A percentile compares a stretch with the other conserved stretches of the same genome.
phyloP scores from a whole-genome alignment of 2,888 invertebrate genomes.

The Heliconius cydno region DNA sequence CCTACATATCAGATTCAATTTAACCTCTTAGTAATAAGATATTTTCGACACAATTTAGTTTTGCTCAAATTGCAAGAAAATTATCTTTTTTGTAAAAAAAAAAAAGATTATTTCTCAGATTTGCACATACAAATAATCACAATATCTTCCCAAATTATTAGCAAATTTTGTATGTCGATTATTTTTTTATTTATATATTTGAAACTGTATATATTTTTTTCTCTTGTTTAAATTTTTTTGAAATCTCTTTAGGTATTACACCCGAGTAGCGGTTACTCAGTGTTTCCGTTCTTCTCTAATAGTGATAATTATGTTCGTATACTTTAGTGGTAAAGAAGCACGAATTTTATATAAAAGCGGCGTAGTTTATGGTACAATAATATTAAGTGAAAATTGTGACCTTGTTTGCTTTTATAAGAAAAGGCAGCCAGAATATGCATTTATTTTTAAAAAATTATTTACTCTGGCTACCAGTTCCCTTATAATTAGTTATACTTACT shows the following conservation, averaged over 20 bases:
- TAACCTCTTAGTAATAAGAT: conserved; percentile 37
- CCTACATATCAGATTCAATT: conserved; percentile 41
- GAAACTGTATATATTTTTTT: not conserved
- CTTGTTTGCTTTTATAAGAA: conserved; percentile 26
- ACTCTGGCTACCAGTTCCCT: conserved; percentile 22
- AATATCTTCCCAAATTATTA: not conserved
- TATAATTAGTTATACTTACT: conserved; percentile 36
- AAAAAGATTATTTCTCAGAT: no score
- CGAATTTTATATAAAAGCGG: conserved; percentile 21
- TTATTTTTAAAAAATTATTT: conserved; percentile 31
- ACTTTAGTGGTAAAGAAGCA: conserved; percentile 13
- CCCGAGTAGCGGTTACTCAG: conserved; percentile 46
- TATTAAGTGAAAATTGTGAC: not conserved
- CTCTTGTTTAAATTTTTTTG: not conserved
- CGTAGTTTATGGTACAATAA: not conserved
- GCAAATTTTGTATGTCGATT: not conserved
- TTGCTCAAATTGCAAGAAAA: conserved; percentile 42
- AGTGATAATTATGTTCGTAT: conserved; percentile 25
- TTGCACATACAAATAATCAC: not conserved
- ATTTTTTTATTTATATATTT: no score
- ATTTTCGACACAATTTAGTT: conserved; percentile 30
- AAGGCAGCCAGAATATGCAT: conserved; percentile 37
- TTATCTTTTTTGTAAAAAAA: not conserved
- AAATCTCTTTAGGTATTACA: not conserved
- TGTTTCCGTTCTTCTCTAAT: conserved; percentile 43